These are phyloP conservation scores for Peromyscus californicus DNA, from an alignment of 2,113 vertebrate species.

Conservation along the genomic window DNA sequence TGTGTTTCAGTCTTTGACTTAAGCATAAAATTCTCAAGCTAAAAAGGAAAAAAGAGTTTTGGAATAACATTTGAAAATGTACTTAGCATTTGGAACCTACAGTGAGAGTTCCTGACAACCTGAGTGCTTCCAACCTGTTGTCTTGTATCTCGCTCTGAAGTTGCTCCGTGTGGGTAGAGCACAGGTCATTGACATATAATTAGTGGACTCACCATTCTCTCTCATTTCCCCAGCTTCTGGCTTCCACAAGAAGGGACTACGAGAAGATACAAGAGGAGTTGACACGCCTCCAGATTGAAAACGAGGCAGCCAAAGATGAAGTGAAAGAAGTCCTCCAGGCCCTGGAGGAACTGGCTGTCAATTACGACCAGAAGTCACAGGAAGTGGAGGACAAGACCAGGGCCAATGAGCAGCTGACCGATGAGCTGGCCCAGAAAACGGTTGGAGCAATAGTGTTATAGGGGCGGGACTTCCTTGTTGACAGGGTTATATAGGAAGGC, in stretches of 20 bases:
- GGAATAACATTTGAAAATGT: slow-evolving; percentile 17
- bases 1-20: slow-evolving; percentile 20
- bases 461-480: slow-evolving; percentile 24
- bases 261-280: slow-evolving; percentile 97
- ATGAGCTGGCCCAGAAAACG: slow-evolving; percentile 94
- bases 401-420: slow-evolving; percentile 91
- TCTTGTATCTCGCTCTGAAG: not conserved
- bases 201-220: not conserved
- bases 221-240: slow-evolving; percentile 91
- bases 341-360: slow-evolving; percentile 96
- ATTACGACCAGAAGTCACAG: slow-evolving; percentile 97
- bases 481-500: not conserved
- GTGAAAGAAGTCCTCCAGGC: slow-evolving; percentile 98
- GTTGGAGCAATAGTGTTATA: slow-evolving; percentile 73
- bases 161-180: not conserved
- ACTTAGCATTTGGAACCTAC: not conserved
- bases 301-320: slow-evolving; percentile 95
- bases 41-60: slow-evolving; percentile 31
- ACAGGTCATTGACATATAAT: not conserved
- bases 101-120: not conserved
- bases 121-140: not conserved
- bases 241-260: slow-evolving; percentile 94
- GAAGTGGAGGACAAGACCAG: slow-evolving; percentile 92
- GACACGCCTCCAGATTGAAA: slow-evolving; percentile 95
- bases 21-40: not conserved